These are phyloP conservation scores for Procambarus virginalis DNA, from an alignment of 1,140 invertebrate species.

Conservation along the genomic window DNA sequence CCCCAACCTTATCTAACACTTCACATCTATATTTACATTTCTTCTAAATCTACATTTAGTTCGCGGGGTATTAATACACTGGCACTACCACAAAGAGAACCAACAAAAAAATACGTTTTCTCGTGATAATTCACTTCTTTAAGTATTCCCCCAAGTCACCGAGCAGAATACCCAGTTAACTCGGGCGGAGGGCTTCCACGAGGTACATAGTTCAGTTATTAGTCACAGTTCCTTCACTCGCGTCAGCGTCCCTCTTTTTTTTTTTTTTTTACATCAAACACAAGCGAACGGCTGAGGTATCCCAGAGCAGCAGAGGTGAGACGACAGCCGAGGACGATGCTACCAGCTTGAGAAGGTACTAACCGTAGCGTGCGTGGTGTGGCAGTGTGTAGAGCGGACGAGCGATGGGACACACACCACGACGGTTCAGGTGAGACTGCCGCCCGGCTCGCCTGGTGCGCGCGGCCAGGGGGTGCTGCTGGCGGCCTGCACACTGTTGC, in stretches of 20 bases:
- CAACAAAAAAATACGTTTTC: neutral
- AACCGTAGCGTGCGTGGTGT: constrained; percentile 45
- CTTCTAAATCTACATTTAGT: neutral
- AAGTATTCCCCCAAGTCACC: neutral
- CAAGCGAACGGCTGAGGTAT: neutral
- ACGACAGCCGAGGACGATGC: neutral
- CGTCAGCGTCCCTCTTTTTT: neutral
- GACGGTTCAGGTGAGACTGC: constrained; percentile 53
- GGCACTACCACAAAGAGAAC: neutral
- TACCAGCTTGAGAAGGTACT: constrained; percentile 27
- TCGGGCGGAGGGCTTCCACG: neutral
- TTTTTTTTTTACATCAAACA: neutral
- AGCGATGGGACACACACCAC: constrained; percentile 32
- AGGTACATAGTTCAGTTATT: neutral
- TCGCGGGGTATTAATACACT: neutral
- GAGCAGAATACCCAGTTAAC: neutral
- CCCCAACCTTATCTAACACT: neutral
- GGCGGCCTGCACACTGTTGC: constrained; percentile 12
- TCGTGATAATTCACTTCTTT: neutral
- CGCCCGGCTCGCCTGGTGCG: constrained; percentile 46
- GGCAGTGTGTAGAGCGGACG: constrained; percentile 22
- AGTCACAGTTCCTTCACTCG: constrained; percentile 4
- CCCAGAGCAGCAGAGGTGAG: neutral
- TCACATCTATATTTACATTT: neutral
- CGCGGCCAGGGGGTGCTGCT: constrained; percentile 28